These are phyloP conservation scores for Papilio helenus DNA, from an alignment of 1,140 invertebrate species.

Conservation along the genomic window DNA sequence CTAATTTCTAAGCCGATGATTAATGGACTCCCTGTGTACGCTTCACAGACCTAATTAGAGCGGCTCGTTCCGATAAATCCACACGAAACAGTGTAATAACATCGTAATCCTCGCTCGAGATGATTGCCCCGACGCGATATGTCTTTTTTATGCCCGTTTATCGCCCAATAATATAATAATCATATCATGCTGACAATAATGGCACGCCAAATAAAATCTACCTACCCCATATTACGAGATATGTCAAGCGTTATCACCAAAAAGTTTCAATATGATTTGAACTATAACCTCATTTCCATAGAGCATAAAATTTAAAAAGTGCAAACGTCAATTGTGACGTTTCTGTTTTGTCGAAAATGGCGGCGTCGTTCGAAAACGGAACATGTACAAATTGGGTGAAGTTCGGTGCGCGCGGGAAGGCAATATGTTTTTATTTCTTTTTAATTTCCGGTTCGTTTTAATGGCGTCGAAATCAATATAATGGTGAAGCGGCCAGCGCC, in stretches of 20 bases:
- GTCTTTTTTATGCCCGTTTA: constrained; percentile 81
- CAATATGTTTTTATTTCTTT: constrained; percentile 82
- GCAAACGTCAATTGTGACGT: constrained; percentile 49
- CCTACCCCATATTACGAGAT: constrained; percentile 68
- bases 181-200: constrained; percentile 81
- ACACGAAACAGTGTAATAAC: constrained; percentile 73
- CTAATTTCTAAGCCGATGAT: constrained; percentile 52
- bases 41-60: constrained; percentile 72
- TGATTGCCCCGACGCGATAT: constrained; percentile 73
- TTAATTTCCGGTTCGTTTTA: constrained; percentile 82
- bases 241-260: constrained; percentile 28
- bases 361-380: constrained; percentile 72
- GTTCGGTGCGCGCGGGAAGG: constrained; percentile 79
- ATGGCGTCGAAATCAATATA: constrained; percentile 83
- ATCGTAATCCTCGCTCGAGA: constrained; percentile 69
- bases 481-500: constrained; percentile 77
- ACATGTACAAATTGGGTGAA: constrained; percentile 80
- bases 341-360: constrained; percentile 57
- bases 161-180: constrained; percentile 82
- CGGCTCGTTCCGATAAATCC: constrained; percentile 70
- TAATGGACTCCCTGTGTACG: constrained; percentile 54
- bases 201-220: constrained; percentile 81
- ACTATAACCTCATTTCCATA: constrained; percentile 43
- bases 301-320: constrained; percentile 44
- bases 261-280: constrained; percentile 39